Evolutionary conservation across 1,140 invertebrate species (phyloP).

Genomic region (Drosophila watanabei): DNA sequence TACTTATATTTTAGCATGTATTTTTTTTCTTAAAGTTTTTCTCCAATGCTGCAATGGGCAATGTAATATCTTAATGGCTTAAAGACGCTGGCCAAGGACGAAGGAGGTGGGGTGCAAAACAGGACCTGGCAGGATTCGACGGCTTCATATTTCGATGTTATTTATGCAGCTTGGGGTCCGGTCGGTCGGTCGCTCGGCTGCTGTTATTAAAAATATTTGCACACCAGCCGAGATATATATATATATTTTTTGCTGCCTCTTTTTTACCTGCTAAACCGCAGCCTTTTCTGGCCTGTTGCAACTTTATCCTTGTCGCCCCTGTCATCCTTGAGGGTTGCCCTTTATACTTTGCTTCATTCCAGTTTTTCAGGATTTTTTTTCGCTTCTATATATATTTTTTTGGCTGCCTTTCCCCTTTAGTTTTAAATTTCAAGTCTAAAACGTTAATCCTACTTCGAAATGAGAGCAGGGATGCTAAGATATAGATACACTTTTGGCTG

Average conservation of each 20-base stretch:
- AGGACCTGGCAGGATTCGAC: slow-evolving; percentile 28
- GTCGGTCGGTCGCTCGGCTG: slow-evolving; percentile 8
- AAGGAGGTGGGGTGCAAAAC: neutral
- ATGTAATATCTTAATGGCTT: slow-evolving; percentile 45
- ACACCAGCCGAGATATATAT: slow-evolving; percentile 50
- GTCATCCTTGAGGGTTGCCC: slow-evolving; percentile 35
- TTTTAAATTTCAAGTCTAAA: slow-evolving; percentile 66
- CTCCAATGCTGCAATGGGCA: slow-evolving; percentile 29
- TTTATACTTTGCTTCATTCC: slow-evolving; percentile 55
- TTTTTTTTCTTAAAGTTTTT: slow-evolving; percentile 12
- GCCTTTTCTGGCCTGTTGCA: slow-evolving; percentile 41
- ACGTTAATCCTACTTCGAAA: slow-evolving; percentile 54
- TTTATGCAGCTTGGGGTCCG: slow-evolving; percentile 62
- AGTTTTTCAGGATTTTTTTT: slow-evolving; percentile 49
- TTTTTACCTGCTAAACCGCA: slow-evolving; percentile 50
- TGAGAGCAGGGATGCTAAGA: neutral
- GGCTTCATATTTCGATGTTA: slow-evolving; percentile 72
- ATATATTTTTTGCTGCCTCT: neutral
- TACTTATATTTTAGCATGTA: neutral
- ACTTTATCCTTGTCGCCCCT: slow-evolving; percentile 47
- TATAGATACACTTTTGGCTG: too few relatives aligned
- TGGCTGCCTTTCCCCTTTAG: slow-evolving; percentile 33
- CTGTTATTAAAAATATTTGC: slow-evolving; percentile 77
- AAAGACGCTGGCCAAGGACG: slow-evolving; percentile 39
- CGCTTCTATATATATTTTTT: neutral